These are phyloP conservation scores for Protobothrops mucrosquamatus DNA, from an alignment of 2,113 vertebrate species.

Conservation along the genomic window DNA sequence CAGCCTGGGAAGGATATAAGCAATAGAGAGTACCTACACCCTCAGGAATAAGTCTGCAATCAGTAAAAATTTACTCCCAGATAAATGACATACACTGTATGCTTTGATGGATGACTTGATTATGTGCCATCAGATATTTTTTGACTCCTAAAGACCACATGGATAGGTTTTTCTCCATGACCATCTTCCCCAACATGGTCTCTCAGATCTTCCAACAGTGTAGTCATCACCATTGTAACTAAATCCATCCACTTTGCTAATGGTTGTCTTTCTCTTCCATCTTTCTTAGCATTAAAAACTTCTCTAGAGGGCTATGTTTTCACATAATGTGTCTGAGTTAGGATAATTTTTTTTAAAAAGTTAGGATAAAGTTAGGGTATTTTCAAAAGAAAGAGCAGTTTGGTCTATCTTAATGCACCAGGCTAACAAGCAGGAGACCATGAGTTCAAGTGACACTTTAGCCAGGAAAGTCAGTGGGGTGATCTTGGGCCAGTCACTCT, in stretches of 20 bases:
- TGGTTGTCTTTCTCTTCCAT: background rate
- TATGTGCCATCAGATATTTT: background rate
- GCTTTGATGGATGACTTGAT: background rate
- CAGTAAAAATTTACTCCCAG: background rate
- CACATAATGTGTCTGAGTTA: background rate
- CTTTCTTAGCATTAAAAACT: background rate
- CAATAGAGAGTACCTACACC: background rate
- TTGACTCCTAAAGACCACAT: background rate
- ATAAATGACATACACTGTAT: background rate
- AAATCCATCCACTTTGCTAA: background rate
- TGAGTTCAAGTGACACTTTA: background rate
- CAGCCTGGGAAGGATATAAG: background rate
- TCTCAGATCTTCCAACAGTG: background rate
- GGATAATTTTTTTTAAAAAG: background rate
- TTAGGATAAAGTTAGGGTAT: background rate
- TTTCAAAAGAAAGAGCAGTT: background rate
- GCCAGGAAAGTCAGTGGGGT: background rate
- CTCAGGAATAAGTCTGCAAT: background rate
- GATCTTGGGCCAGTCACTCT: background rate
- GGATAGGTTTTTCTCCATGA: background rate
- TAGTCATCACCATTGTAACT: background rate
- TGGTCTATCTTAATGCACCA: background rate
- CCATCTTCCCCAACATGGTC: background rate
- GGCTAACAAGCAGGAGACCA: background rate
- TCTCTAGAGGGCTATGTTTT: background rate